phyloP scores from a whole-genome alignment of 2,888 invertebrate genomes.

The Bembecia ichneumoniformis region DNA sequence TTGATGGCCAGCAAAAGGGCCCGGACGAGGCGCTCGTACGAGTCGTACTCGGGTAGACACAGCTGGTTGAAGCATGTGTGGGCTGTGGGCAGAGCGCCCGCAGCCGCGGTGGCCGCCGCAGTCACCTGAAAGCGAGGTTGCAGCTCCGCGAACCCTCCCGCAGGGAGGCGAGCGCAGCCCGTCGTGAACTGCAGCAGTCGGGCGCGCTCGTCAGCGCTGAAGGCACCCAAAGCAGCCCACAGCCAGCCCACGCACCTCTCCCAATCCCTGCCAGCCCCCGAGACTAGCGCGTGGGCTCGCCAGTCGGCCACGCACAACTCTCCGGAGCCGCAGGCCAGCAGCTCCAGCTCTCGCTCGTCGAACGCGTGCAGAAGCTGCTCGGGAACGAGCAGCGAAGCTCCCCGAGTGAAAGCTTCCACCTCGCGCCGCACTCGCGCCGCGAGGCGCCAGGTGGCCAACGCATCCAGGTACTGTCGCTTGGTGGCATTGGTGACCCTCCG shows the following conservation, averaged over 20 bases:
- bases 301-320: slow-evolving; percentile 93
- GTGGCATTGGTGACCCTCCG: slow-evolving; percentile 75
- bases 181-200: slow-evolving; percentile 87
- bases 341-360: slow-evolving; percentile 95
- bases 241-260: slow-evolving; percentile 90
- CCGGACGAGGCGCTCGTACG: slow-evolving; percentile 93
- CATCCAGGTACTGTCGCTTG: slow-evolving; percentile 88
- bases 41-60: slow-evolving; percentile 94
- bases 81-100: slow-evolving; percentile 92
- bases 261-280: slow-evolving; percentile 86
- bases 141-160: slow-evolving; percentile 82
- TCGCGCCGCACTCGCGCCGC: slow-evolving; percentile 86
- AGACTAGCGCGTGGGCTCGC: slow-evolving; percentile 88
- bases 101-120: slow-evolving; percentile 90
- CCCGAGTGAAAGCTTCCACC: slow-evolving; percentile 90
- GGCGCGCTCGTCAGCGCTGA: slow-evolving; percentile 90
- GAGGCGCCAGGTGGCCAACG: slow-evolving; percentile 89
- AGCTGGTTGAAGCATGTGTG: slow-evolving; percentile 98
- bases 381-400: slow-evolving; percentile 91
- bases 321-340: slow-evolving; percentile 93
- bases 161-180: slow-evolving; percentile 87
- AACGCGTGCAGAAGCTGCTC: slow-evolving; percentile 94
- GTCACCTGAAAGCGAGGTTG: slow-evolving; percentile 94
- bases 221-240: slow-evolving; percentile 91
- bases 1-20: slow-evolving; percentile 92